Evolutionary conservation across 2,797 vertebrate species (phyloP), one percentile per base, ranked within the genome.

Genomic region (Scolopax bukidnonensis): DNA sequence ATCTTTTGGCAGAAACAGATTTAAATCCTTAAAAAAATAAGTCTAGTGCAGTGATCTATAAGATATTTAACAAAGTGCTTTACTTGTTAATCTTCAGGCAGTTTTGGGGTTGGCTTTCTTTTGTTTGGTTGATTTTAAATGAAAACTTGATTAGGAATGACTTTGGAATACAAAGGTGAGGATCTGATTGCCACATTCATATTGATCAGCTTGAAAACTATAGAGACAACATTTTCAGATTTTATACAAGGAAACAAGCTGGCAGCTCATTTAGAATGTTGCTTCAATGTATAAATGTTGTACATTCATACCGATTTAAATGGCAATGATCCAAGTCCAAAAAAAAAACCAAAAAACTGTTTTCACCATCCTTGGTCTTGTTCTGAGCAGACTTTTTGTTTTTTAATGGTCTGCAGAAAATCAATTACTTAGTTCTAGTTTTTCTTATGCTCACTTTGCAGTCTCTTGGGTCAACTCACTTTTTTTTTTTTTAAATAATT

Each of bases 1-100:
- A 89, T 81, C 50, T 59, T 79, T 90, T 75, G 21, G 78, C 81
- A 88, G 64, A 85, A 93, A 88, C 30, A 65, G 36, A 80, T 87
- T 82, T 74, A 90, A 93, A 73, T 84, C 61, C 61, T 87, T 84
- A 71, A 92, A 50, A 91, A 86, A 91, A 67, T 53, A 91, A 83
- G n/a, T 92, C 45, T 13, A 63, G 54, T 25, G 61, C 60, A 65
- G 25, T 40, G 69, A 80, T 76, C 41, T 61, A 20, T 7, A 79
- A 50, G 25, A 70, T 88, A 43, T 64, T 94, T 90, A 91, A 79
- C 32, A 89, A 76, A 38, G 33, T 53, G 15, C 25, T 89, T 77
- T 53, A 54, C 19, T 80, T 87, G 59, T 83, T 85, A 61, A 61
- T 43, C 81, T 75, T 76, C 54, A 81, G 65, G 64, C 67, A 94